Base-by-base conservation (phyloP, 1,140 invertebrate genomes). In the Mactra quadrangularis region DNA sequence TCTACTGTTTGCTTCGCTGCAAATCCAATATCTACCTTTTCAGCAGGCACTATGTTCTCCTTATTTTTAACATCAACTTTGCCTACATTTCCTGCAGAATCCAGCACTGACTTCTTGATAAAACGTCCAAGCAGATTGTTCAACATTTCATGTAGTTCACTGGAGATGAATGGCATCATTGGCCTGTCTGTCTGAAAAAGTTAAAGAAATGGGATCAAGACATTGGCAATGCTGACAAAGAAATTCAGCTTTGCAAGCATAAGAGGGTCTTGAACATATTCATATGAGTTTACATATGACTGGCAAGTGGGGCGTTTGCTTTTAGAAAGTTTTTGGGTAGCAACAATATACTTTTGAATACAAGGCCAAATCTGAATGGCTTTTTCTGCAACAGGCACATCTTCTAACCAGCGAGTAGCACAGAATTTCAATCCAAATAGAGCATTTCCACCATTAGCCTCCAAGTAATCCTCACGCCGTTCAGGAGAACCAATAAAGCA, bases 381-480 rank as follows among this genome's bases (percentile, higher is more conserved):
- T 33, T 50, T 3, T 52, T 79, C 59, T 57, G 52, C 50, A 27
- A 55, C 62, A 38, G 41, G 62, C 29, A 79, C 62, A 70, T 79
- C 53, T 59, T 79, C 62, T 31, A 79, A 22, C 64, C 76, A 79
- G 25, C 64, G 45, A 25, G 25, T 47, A 53, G 41, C 60, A 57
- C 77, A 84, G 68, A 78, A 64, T 50, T 72, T 52, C 57, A 62
- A 35, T 45, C 41, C 33, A 55, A 82, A 82, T 41, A 52, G 33
- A 35, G 17, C 35, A 52, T 70, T 70, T 70, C 60, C 29, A 84
- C 68, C 53, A 70, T 87, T 77, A 83, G 22, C 62, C 95, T 93
- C 53, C 94, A 91, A 53, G 96, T 96, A 57, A 95, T 91, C 86
- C 86, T 94, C 93, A 0, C 94, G 94, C 91, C 93, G 94, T 19